Evolutionary conservation across 2,797 vertebrate genomes (phyloP).

Genomic region (Anguilla obscura): DNA sequence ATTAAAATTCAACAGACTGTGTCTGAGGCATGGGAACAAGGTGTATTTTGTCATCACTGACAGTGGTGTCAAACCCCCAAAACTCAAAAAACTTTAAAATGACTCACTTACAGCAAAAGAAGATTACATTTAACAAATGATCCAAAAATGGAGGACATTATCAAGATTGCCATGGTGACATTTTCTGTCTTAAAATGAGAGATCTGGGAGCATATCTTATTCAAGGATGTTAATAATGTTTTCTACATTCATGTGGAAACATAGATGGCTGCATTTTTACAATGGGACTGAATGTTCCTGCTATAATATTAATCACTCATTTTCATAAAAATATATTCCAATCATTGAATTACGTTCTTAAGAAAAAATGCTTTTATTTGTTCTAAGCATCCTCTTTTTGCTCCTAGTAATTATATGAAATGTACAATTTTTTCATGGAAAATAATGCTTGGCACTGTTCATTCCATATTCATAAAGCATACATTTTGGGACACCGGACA

Average conservation of each 20-base stretch:
- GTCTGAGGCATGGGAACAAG: slow-evolving; percentile 2
- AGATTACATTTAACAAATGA: not conserved
- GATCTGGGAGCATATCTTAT: not conserved
- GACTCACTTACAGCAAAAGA: not conserved
- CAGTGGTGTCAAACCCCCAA: not conserved
- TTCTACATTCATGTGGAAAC: not conserved
- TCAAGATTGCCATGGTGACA: not conserved
- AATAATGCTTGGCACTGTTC: not conserved
- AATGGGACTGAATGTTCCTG: not conserved
- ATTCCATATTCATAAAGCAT: not conserved
- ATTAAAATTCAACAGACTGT: slow-evolving; percentile 13
- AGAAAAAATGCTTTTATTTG: not conserved
- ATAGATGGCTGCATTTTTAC: not conserved
- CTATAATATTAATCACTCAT: not conserved
- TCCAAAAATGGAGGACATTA: not conserved
- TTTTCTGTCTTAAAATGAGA: not conserved
- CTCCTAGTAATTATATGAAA: not conserved
- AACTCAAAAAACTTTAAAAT: not conserved
- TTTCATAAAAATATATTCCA: not conserved
- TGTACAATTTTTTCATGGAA: not conserved
- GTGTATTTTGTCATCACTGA: not conserved
- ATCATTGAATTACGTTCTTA: not conserved
- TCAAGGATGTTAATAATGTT: slow-evolving; percentile 1
- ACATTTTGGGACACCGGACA: not conserved
- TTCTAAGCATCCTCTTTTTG: not conserved